Evolutionary conservation across 2,797 vertebrate species (phyloP), one percentile per base, ranked within the genome.

Genomic region (Loris lydekkerianus): DNA sequence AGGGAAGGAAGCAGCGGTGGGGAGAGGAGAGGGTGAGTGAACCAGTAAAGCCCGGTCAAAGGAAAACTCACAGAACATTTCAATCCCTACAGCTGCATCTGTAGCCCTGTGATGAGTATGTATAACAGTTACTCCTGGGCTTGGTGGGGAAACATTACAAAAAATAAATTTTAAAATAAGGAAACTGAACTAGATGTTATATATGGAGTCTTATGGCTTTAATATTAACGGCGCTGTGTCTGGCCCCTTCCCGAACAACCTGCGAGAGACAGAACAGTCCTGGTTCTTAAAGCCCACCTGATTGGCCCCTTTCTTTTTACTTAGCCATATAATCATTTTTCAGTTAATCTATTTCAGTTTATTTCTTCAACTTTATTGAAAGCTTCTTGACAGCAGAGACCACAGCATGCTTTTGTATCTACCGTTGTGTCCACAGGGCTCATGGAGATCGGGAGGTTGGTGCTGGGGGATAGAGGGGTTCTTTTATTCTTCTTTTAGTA

Each of bases 351-450:
- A 10, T 56, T 43, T 14, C 11, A 61, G 2, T 46, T 77, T 6
- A 23, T 90, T 85, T 94, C 40, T 84, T 82, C 58, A 73, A 5
- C 43, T 78, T 72, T 40, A 67, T 18, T 14, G 60, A 75, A 70
- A 77, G 82, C 11, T 58, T 75, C 53, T 65, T 49, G 37, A 56
- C 34, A 25, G 56, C 34, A 83, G 53, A 63, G 43, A 25, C 13
- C 2, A 0, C 17, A 15, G 18, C 23, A 8, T 56, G 27, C 6
- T 63, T 78, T 34, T 10, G 6, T 2, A 31, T 72, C 15, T 91
- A 23, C 56, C 25, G 1, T 65, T 77, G 46, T 49, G 25, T 56
- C 5, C 17, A 3, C 34, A 9, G 56, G 46, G 6, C 58, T 93
- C n/a, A 11, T 40, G 61, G n/a, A 1, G 3, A 70, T 4, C 70